Evolutionary conservation across 2,113 vertebrate species (phyloP).

Genomic region (Nerophis ophidion): DNA sequence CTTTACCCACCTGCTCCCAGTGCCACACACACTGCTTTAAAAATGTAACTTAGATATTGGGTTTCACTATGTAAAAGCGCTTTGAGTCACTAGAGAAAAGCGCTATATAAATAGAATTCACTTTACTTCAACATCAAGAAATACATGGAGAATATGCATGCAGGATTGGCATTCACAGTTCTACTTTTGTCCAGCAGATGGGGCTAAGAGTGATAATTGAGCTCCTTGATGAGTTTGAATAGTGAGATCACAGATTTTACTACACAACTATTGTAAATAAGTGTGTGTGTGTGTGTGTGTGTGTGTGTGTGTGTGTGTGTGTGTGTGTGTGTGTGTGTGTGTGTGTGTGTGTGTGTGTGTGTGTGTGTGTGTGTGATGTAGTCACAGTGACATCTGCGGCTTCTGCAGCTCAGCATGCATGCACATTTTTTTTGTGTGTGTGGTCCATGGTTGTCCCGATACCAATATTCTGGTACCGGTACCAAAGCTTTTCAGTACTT

Average conservation of each 20-base stretch:
- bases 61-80: no score
- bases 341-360: constrained; percentile 10
- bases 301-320: constrained; percentile 22
- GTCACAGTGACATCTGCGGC: constrained; percentile 69
- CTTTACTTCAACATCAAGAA: no score
- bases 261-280: neutral
- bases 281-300: constrained; percentile 26
- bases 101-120: no score
- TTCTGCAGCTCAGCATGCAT: constrained; percentile 10
- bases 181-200: constrained; percentile 42
- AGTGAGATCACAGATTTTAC: neutral
- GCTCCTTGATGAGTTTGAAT: neutral
- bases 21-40: no score
- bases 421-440: neutral
- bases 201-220: constrained; percentile 11
- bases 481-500: no score
- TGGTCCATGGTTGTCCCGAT: no score
- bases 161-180: neutral
- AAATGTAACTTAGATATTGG: no score
- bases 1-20: no score
- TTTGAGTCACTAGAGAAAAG: no score
- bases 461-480: no score
- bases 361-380: constrained; percentile 38
- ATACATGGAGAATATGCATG: neutral
- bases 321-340: constrained; percentile 10